Evolutionary conservation across 2,888 invertebrate species (phyloP), one percentile per base, ranked within the genome.

Genomic region (Aplocera efformata): DNA sequence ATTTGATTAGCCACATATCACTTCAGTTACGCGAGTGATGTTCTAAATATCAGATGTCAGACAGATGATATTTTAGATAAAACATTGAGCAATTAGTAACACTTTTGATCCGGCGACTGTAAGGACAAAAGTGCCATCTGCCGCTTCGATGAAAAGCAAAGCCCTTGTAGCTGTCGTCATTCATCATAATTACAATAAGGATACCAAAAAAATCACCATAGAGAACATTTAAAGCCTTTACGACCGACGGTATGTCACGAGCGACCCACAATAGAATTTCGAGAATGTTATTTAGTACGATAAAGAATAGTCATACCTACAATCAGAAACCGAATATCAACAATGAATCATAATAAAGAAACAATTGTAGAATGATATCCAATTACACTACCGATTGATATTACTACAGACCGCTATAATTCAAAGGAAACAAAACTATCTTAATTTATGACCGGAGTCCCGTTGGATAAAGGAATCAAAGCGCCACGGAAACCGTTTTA

Each of bases 301-400:
- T 20, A 33, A 38, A 30, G 29, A 36, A 24, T 20, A 27, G 11
- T 29, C 27, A 24, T 37, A 27, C 31, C 7, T 29, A n/a, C n/a
- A n/a, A 40, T 23, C 25, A 56, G 62, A 67, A 68, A 66, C 52
- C 47, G 58, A 64, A 68, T 50, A 60, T 61, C 50, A 51, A 63
- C 54, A 66, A 58, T 70, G 63, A 69, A 75, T 76, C 72, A 78
- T 64, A 73, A 72, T 69, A 75, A 75, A 72, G 69, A 67, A 76
- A 77, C 72, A 75, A 69, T 74, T 72, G 71, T 63, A 67, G 69
- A 72, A 67, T 64, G 62, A 67, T 84, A 85, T 88, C 85, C 83
- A 77, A 80, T 86, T 83, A 82, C 86, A 75, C 77, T 82, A 84
- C 84, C 84, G 76, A 80, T 83, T 82, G 80, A 81, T 81, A 85